Percentiles rank a stretch among this genome's conserved stretches.
phyloP scores from a whole-genome alignment of 2,797 vertebrate genomes.

The Gallinago solitaria region DNA sequence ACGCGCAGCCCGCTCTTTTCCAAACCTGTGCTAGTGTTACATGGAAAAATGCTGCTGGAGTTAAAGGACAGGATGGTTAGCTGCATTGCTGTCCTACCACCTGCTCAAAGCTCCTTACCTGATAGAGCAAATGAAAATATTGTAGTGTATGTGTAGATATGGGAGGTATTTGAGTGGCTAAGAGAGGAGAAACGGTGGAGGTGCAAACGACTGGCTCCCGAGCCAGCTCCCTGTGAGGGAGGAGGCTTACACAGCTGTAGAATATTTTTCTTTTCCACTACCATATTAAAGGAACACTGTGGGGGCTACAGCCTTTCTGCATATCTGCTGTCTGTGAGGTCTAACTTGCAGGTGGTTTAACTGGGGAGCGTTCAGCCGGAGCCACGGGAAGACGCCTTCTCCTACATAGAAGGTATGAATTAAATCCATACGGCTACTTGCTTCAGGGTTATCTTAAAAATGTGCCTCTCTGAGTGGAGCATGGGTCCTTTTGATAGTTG shows the following conservation, averaged over 20 bases:
- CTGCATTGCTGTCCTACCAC: neutral
- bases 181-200: neutral
- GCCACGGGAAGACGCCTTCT: neutral
- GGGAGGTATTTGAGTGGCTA: accelerated
- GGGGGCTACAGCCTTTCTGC: neutral
- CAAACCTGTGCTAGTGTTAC: neutral
- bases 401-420: neutral
- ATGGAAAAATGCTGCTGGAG: neutral
- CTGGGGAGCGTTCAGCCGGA: neutral
- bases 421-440: neutral
- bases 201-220: neutral
- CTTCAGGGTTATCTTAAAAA: neutral
- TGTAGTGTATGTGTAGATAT: neutral
- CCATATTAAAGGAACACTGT: neutral
- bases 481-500: neutral
- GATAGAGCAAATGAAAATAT: neutral
- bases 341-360: neutral
- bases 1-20: neutral
- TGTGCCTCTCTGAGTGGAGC: neutral
- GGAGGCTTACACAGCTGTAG: neutral
- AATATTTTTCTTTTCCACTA: neutral
- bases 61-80: neutral
- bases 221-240: neutral
- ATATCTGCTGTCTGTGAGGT: accelerated
- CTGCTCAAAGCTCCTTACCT: neutral